phyloP scores from a whole-genome alignment of 1,140 invertebrate genomes.

The Listronotus oregonensis region DNA sequence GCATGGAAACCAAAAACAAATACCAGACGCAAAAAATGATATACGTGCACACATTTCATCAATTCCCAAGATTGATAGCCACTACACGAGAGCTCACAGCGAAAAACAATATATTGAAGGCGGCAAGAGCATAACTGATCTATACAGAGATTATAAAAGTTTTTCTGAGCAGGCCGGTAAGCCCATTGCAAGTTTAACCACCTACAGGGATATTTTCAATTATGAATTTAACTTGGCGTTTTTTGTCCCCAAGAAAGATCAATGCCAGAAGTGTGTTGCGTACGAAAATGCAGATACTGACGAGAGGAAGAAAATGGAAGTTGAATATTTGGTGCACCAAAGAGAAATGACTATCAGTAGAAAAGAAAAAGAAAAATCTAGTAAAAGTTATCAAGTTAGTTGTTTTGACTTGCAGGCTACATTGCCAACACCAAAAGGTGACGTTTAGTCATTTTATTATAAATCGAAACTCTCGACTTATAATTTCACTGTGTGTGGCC shows the following conservation, averaged over 20 bases:
- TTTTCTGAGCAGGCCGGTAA: too few species aligned
- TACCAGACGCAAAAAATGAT: too few species aligned
- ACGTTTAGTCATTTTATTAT: constrained; percentile 53
- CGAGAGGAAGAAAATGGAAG: constrained; percentile 36
- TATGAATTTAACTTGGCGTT: not conserved
- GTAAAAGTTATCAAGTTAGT: too few species aligned
- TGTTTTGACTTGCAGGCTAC: too few species aligned
- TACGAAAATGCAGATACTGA: not conserved
- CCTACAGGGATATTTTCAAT: not conserved
- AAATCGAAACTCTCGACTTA: constrained; percentile 50
- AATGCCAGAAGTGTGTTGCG: not conserved
- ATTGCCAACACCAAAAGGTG: constrained; percentile 50
- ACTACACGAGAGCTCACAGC: too few species aligned
- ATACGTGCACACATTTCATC: too few species aligned
- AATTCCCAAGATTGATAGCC: too few species aligned
- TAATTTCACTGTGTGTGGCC: constrained; percentile 43
- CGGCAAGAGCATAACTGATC: too few species aligned
- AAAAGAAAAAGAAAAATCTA: constrained; percentile 47
- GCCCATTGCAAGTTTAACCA: too few species aligned
- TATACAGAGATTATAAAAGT: too few species aligned
- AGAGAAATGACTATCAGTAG: constrained; percentile 45
- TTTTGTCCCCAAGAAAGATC: not conserved
- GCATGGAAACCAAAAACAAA: too few species aligned
- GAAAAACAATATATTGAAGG: too few species aligned
- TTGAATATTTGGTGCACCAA: constrained; percentile 45